Evolutionary conservation across 2,797 vertebrate genomes (phyloP), one percentile per base, ranked within the genome.

Genomic region (Buphagus erythrorhynchus): DNA sequence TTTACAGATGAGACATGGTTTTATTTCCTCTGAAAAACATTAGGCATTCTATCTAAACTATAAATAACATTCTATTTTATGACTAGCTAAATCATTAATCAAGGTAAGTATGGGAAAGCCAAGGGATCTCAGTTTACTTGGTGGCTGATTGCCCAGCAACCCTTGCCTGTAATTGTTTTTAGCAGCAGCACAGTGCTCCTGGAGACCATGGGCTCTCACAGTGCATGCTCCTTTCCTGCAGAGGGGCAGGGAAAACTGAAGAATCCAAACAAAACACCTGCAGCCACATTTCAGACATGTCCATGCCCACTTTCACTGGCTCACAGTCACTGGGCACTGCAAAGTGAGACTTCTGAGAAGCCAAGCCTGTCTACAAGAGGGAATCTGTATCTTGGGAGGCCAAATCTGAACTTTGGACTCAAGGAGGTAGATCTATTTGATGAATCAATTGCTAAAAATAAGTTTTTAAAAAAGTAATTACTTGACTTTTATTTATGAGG

Each of bases 31-130:
- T 97, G 92, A 92, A 96, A 95, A 96, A 72, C 97, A 98, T 95
- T 66, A 97, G 93, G 79, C 51, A 93, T 83, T 90, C 88, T 94
- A 90, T 91, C 96, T 97, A 95, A 97, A 97, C 93, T 95, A 96
- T 96, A 97, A 97, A 96, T 92, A 97, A 40, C 31, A 46, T 55
- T 95, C 90, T 97, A 96, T 98, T 98, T 98, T 97, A 97, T 97
- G 97, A 96, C 83, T 80, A 91, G 95, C 94, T 97, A 95, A 97
- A 97, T 97, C 97, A 97, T 98, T 98, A 98, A 98, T 97, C 97
- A 96, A 97, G 97, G 92, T 97, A 96, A 98, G 97, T 66, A 97
- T 20, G 92, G 66, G 74, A 95, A 95, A 97, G 95, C 95, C 92
- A 95, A 94, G 83, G 95, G 96, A 97, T 94, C 93, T 95, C 87